Conservation (phyloP, 2,113 vertebrate genomes). For the Enhydra lutris region DNA sequence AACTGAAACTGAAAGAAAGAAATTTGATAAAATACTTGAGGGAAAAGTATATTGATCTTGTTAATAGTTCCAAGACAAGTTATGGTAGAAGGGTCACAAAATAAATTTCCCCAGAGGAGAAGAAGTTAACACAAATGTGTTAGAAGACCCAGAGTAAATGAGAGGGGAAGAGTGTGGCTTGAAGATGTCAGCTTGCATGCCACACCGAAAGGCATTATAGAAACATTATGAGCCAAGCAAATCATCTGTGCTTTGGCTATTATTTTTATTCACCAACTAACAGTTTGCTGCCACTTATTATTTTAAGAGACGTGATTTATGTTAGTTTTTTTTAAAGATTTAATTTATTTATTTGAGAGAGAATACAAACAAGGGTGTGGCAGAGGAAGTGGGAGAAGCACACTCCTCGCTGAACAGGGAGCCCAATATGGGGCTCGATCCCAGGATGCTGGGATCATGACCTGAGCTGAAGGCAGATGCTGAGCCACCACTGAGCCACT, state of each 20-base stretch:
- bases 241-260: constrained; percentile 5
- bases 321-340: neutral
- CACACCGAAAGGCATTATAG: neutral
- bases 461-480: too few relatives aligned
- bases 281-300: constrained; percentile 42
- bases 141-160: neutral
- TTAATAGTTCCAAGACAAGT: neutral
- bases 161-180: neutral
- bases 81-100: neutral
- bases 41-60: neutral
- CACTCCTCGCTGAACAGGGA: too few relatives aligned
- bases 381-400: too few relatives aligned
- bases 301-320: constrained; percentile 51
- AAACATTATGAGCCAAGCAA: neutral
- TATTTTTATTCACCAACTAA: constrained; percentile 31
- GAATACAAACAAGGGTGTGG: too few relatives aligned
- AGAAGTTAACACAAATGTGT: neutral
- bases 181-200: neutral
- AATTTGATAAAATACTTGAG: neutral
- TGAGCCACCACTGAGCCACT: too few relatives aligned
- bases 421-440: too few relatives aligned
- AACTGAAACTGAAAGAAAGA: neutral
- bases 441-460: too few relatives aligned
- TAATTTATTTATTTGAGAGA: too few relatives aligned
- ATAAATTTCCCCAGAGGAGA: neutral